Percentiles rank a stretch among this genome's conserved stretches.
Evolutionary conservation across 64 coral and sea anemone genomes (phyloP).

Genomic region (Actinia equina): DNA sequence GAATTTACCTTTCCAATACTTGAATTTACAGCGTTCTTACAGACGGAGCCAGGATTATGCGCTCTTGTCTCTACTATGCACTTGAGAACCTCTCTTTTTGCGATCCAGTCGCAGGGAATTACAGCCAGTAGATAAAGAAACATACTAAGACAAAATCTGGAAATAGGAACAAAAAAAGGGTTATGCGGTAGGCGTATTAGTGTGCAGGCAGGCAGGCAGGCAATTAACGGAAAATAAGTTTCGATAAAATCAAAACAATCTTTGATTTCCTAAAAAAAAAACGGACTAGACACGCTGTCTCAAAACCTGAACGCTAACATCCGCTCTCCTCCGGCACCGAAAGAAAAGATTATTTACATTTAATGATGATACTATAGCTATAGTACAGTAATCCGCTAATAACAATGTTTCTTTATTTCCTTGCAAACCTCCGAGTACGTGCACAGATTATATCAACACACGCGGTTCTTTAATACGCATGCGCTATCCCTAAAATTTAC

Average conservation of each 20-base stretch:
- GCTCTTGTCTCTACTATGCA: slow-evolving; percentile 43
- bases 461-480: background rate
- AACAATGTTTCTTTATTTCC: background rate
- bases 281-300: background rate
- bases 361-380: background rate
- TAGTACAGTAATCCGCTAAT: background rate
- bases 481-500: background rate
- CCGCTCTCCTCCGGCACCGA: background rate
- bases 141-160: slow-evolving; percentile 95
- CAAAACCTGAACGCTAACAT: background rate
- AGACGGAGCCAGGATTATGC: background rate
- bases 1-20: background rate
- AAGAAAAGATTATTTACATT: background rate
- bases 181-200: background rate
- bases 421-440: background rate
- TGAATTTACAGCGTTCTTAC: background rate
- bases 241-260: background rate
- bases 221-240: background rate
- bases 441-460: background rate
- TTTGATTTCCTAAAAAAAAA: background rate
- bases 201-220: background rate
- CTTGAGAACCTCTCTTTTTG: slow-evolving; percentile 62
- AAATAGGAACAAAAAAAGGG: background rate
- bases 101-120: slow-evolving; percentile 87
- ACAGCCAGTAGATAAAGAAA: slow-evolving; percentile 85